Conservation (phyloP, 2,888 invertebrate species). For the Thyatira batis region DNA sequence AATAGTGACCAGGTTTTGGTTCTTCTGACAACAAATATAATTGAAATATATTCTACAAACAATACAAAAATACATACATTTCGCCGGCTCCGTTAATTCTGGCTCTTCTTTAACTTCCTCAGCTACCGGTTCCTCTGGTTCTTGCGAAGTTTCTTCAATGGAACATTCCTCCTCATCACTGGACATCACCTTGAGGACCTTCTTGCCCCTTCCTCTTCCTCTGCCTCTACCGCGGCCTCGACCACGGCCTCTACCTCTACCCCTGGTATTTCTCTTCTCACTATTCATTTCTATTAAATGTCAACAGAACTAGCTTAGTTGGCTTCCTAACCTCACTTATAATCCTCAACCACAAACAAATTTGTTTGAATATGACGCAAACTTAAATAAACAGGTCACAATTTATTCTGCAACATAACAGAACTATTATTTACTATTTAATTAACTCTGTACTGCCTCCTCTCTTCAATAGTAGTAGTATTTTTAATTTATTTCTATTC, state of each 20-base stretch:
- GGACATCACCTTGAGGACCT: constrained; percentile 87
- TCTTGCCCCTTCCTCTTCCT: constrained; percentile 87
- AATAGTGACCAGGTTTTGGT: too few species aligned
- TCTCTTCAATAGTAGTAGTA: too few species aligned
- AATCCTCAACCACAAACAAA: neutral
- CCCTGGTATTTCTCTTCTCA: constrained; percentile 85
- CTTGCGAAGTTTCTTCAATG: constrained; percentile 77
- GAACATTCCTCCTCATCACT: constrained; percentile 83
- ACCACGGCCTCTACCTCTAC: constrained; percentile 89
- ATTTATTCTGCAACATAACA: neutral
- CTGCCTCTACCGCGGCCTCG: constrained; percentile 89
- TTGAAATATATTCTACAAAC: too few species aligned
- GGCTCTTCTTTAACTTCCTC: constrained; percentile 75
- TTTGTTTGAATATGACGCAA: neutral
- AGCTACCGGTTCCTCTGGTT: constrained; percentile 70
- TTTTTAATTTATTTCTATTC: too few species aligned
- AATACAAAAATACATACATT: constrained; percentile 61
- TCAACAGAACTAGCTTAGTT: constrained; percentile 10
- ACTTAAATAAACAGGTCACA: neutral
- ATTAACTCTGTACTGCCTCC: too few species aligned
- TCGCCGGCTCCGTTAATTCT: constrained; percentile 76
- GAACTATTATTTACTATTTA: too few species aligned
- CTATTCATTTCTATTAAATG: constrained; percentile 57
- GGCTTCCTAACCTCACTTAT: constrained; percentile 20
- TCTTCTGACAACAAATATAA: too few species aligned